These are phyloP conservation scores for Myotis brandtii DNA, from an alignment of 2,113 vertebrate species.

Conservation along the genomic window DNA sequence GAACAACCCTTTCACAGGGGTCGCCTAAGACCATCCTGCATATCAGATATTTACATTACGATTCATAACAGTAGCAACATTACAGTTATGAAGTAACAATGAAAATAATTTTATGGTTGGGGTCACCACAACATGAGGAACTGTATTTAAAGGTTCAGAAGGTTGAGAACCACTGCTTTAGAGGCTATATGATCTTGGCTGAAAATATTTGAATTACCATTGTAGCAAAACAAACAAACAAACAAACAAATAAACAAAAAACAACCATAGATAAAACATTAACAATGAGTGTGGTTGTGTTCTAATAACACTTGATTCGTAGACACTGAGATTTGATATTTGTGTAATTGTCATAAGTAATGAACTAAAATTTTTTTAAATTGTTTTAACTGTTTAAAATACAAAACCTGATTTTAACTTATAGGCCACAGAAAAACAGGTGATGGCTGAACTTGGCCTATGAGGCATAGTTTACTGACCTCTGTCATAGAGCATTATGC, in stretches of 20 bases:
- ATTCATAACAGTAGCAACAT: no score
- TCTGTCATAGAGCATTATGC: background rate
- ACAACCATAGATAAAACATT: background rate
- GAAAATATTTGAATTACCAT: background rate
- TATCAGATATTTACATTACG: no score
- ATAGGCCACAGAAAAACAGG: background rate
- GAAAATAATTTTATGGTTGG: no score
- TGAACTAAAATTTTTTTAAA: conserved; percentile 7
- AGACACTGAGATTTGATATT: background rate
- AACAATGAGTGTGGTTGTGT: background rate
- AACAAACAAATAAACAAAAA: background rate
- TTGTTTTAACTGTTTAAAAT: background rate
- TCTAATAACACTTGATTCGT: background rate
- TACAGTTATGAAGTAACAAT: no score
- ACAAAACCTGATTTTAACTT: background rate
- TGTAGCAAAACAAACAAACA: background rate
- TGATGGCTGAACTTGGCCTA: background rate
- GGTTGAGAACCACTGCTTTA: background rate
- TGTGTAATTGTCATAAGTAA: background rate
- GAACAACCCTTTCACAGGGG: no score
- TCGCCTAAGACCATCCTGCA: no score
- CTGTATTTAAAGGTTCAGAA: no score
- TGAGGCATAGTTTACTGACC: background rate
- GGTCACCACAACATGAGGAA: no score
- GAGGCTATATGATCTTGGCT: background rate